phyloP scores from a whole-genome alignment of 2,797 vertebrate genomes.

The Eleutherodactylus coqui region DNA sequence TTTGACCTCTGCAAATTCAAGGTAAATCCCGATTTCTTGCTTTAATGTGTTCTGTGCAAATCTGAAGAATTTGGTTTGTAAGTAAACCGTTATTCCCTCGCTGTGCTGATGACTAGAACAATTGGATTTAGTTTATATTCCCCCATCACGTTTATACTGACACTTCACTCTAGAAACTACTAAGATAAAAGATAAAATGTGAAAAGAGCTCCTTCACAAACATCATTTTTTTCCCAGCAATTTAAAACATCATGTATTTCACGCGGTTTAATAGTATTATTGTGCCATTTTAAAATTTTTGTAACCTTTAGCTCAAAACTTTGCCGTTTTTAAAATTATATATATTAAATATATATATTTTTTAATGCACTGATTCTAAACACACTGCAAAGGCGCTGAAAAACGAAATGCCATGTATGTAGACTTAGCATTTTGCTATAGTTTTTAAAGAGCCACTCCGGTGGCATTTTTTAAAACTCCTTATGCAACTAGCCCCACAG shows the following conservation, averaged over 20 bases:
- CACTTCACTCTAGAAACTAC: neutral
- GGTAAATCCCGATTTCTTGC: slow-evolving; percentile 20
- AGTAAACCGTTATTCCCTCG: neutral
- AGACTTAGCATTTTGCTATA: too few species aligned
- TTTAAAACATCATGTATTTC: neutral
- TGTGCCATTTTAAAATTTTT: too few species aligned
- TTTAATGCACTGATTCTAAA: too few species aligned
- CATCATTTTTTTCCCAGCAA: neutral
- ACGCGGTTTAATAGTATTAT: too few species aligned
- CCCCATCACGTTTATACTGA: neutral
- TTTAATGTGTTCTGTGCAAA: slow-evolving; percentile 11
- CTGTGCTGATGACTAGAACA: neutral
- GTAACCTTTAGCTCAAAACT: too few species aligned
- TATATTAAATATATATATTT: too few species aligned
- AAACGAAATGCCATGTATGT: too few species aligned
- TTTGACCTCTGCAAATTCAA: slow-evolving; percentile 60
- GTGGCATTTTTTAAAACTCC: too few species aligned
- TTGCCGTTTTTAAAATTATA: too few species aligned
- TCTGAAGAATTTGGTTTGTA: neutral
- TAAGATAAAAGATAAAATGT: neutral
- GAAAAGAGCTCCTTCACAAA: neutral
- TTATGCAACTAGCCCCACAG: too few species aligned
- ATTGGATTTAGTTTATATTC: neutral
- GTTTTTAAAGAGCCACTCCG: too few species aligned
- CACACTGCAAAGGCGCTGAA: too few species aligned